phyloP scores from a whole-genome alignment of 2,797 vertebrate genomes.

The Echeneis naucrates region DNA sequence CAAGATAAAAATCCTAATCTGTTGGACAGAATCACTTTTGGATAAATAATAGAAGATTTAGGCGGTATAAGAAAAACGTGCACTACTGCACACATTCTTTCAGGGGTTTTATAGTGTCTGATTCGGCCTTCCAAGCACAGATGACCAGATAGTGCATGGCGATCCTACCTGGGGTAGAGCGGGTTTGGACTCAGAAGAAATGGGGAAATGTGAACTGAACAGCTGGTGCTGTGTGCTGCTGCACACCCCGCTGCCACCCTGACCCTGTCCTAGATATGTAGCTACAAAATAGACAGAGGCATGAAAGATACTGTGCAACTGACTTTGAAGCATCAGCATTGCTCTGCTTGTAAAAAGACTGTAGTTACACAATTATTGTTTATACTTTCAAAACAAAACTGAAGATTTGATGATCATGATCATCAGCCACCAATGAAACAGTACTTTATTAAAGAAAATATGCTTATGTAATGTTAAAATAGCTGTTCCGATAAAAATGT shows the following conservation, averaged over 20 bases:
- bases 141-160: conserved; percentile 7
- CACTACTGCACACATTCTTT: not conserved
- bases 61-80: conserved; percentile 8
- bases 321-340: not conserved
- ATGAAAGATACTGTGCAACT: not conserved
- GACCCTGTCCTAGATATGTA: not conserved
- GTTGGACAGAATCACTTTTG: conserved; percentile 10
- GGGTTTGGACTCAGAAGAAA: not conserved
- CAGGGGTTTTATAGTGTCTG: not conserved
- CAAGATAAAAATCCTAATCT: conserved; percentile 23
- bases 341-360: not conserved
- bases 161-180: not conserved
- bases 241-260: conserved; percentile 4
- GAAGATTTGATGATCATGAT: no score
- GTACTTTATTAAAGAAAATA: not conserved
- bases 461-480: conserved; percentile 11
- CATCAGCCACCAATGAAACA: not conserved
- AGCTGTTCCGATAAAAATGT: conserved; percentile 5
- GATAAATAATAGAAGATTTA: not conserved
- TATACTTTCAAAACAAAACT: no score
- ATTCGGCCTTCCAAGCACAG: not conserved
- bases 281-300: not conserved
- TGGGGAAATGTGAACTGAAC: not conserved
- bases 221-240: not conserved
- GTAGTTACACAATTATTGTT: no score